A percentile compares a stretch with the other conserved stretches of the same genome.
Conservation (phyloP, 2,797 vertebrate genomes). For the Podarcis siculus region DNA sequence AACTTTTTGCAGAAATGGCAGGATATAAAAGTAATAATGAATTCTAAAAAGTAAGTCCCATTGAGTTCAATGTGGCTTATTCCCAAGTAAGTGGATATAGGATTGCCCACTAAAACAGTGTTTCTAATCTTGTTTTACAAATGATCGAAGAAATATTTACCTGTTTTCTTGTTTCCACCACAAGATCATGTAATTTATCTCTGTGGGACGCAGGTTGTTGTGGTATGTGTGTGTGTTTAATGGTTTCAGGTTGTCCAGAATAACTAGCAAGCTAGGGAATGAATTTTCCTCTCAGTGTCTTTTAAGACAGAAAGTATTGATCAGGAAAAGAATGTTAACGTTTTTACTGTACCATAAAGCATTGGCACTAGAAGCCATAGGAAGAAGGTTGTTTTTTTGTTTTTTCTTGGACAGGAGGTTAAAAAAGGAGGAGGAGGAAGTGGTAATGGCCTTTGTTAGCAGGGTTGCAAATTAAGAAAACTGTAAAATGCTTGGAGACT, state of each 20-base stretch:
- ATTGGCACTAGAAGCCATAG: neutral
- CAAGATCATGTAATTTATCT: slow-evolving; percentile 40
- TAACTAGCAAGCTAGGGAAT: slow-evolving; percentile 69
- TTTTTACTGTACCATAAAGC: neutral
- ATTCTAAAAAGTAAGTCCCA: too few relatives aligned
- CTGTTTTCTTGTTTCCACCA: slow-evolving; percentile 8
- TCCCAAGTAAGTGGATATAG: too few relatives aligned
- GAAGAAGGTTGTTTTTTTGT: neutral
- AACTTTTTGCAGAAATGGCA: too few relatives aligned
- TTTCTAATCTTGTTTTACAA: slow-evolving; percentile 1
- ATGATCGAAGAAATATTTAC: slow-evolving; percentile 14
- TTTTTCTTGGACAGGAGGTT: neutral
- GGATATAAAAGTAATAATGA: too few relatives aligned
- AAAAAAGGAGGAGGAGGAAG: neutral
- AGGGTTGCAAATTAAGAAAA: neutral
- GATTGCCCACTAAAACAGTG: neutral
- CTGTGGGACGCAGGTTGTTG: slow-evolving; percentile 49
- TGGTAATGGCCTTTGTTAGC: too few relatives aligned
- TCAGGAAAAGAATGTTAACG: slow-evolving; percentile 66
- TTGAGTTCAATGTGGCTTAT: too few relatives aligned
- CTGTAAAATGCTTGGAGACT: neutral
- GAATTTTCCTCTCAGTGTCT: slow-evolving; percentile 45
- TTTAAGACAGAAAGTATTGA: slow-evolving; percentile 69
- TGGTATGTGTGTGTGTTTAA: neutral
- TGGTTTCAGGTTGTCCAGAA: slow-evolving; percentile 69